Percentiles rank a stretch among this genome's conserved stretches.
Evolutionary conservation across 2,797 vertebrate genomes (phyloP).

Genomic region (Semaprochilodus insignis): DNA sequence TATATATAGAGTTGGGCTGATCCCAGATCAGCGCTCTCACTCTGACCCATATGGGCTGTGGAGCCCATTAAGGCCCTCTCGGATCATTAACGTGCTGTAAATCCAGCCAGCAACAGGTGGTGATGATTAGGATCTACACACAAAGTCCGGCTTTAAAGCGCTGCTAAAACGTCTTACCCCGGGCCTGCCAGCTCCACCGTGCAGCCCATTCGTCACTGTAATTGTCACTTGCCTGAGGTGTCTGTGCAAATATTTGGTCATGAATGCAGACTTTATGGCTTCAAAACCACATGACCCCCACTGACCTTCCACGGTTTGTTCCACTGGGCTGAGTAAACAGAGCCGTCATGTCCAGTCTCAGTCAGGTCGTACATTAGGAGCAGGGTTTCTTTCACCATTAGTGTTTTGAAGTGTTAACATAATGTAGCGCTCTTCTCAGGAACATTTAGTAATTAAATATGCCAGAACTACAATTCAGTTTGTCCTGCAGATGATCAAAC

Average conservation of each 20-base stretch:
- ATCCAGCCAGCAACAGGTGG: conserved; percentile 64
- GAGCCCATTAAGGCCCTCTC: conserved; percentile 32
- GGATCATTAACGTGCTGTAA: conserved; percentile 50
- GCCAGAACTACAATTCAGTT: background rate
- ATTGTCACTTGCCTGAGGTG: conserved; percentile 72
- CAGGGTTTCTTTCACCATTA: conserved; percentile 1
- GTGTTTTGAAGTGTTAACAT: background rate
- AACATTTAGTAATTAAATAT: background rate
- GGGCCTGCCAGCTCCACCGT: conserved; percentile 62
- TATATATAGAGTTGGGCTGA: background rate
- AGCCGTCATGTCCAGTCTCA: background rate
- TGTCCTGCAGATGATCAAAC: background rate
- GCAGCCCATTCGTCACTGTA: conserved; percentile 75
- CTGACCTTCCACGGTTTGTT: conserved; percentile 24
- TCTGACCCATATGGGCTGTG: conserved; percentile 6
- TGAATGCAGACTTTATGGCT: conserved; percentile 38
- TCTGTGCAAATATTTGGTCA: conserved; percentile 46
- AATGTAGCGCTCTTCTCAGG: background rate
- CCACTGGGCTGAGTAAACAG: background rate
- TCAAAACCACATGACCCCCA: conserved; percentile 40
- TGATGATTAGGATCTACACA: conserved; percentile 74
- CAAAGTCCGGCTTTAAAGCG: conserved; percentile 70
- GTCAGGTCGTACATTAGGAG: background rate
- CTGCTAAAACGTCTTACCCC: conserved; percentile 54
- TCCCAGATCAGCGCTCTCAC: conserved; percentile 37